Evolutionary conservation across 2,113 vertebrate species (phyloP).

Genomic region (Halichoeres trimaculatus): DNA sequence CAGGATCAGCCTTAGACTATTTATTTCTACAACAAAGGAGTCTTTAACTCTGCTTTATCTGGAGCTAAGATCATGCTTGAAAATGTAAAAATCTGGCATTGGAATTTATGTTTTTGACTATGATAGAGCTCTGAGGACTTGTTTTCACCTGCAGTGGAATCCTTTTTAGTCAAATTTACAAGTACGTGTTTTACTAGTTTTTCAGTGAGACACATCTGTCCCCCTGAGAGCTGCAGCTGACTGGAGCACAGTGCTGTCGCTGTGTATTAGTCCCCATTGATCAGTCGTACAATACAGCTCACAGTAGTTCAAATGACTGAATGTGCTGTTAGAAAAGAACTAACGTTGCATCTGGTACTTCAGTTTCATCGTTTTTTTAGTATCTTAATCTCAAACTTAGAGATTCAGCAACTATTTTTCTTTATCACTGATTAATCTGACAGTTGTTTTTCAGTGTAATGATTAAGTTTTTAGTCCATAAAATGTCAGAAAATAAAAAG

Average conservation of each 20-base stretch:
- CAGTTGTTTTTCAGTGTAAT: neutral
- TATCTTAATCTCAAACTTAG: constrained; percentile 14
- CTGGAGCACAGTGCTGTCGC: constrained; percentile 18
- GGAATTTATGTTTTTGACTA: neutral
- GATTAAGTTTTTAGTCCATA: neutral
- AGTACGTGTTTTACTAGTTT: constrained; percentile 2
- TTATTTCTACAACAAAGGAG: constrained; percentile 60
- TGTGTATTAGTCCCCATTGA: constrained; percentile 7
- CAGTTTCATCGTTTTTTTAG: constrained; percentile 21
- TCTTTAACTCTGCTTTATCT: constrained; percentile 38
- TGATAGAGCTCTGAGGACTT: neutral
- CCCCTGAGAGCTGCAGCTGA: neutral
- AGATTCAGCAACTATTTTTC: neutral
- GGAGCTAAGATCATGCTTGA: neutral
- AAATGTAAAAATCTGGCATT: constrained; percentile 12
- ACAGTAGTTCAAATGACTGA: constrained; percentile 1
- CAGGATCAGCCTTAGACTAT: constrained; percentile 43
- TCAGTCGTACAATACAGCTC: constrained; percentile 10
- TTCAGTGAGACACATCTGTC: constrained; percentile 14
- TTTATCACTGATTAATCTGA: neutral
- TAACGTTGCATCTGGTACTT: neutral
- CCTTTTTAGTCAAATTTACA: neutral
- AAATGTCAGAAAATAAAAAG: constrained; percentile 1
- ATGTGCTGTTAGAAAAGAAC: constrained; percentile 40
- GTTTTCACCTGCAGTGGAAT: constrained; percentile 9